Conservation (phyloP, 2,888 invertebrate species). For the Cepaea hortensis region DNA sequence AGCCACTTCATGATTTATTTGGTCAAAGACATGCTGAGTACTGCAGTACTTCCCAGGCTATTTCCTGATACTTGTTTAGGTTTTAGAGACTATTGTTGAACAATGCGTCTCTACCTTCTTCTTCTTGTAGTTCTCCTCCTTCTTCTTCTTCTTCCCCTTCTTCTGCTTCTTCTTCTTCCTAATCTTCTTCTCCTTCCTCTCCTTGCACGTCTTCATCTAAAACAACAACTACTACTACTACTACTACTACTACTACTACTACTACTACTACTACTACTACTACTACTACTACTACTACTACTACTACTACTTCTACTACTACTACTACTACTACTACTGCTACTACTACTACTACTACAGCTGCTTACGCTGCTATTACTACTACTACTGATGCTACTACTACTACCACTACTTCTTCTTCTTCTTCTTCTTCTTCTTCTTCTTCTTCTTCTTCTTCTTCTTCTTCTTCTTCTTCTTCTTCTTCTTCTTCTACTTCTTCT, state of each 20-base stretch:
- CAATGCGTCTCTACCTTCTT: no score
- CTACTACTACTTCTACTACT: conserved; percentile 48
- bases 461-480: no score
- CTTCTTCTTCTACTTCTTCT: no score
- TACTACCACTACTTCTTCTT: background rate
- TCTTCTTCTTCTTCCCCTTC: conserved; percentile 47
- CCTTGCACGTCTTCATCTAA: conserved; percentile 39
- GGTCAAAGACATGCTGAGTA: no score
- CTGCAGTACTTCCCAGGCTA: no score
- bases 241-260: background rate
- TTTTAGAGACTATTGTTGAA: no score
- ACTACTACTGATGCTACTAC: background rate
- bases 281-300: conserved; percentile 22
- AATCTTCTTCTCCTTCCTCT: conserved; percentile 23
- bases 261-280: background rate
- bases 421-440: no score
- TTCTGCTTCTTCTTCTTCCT: conserved; percentile 32
- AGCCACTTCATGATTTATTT: no score
- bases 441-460: no score
- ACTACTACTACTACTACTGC: conserved; percentile 47
- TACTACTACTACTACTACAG: conserved; percentile 47
- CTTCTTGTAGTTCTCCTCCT: background rate
- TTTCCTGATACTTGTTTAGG: no score
- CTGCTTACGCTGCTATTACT: conserved; percentile 44
- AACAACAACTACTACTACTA: conserved; percentile 35